Conservation (phyloP, 1,140 invertebrate species). For the Zaprionus tsacasi region DNA sequence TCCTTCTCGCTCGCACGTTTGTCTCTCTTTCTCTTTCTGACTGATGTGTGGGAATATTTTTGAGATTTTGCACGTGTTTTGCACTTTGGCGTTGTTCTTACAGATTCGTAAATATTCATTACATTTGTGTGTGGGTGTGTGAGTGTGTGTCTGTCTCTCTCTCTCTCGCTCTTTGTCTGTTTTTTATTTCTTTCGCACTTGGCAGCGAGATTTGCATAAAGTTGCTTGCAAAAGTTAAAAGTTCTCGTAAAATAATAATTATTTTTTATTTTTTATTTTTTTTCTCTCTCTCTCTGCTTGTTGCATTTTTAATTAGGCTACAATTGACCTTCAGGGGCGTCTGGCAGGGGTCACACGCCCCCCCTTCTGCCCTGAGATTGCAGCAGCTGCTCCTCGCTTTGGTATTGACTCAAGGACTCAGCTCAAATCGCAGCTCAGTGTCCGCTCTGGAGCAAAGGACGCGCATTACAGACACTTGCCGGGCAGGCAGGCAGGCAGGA, state of each 20-base stretch:
- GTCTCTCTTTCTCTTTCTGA: neutral
- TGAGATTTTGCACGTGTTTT: constrained; percentile 70
- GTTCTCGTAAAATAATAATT: constrained; percentile 32
- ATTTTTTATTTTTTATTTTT: constrained; percentile 40
- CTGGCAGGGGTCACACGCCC: neutral
- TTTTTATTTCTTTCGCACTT: neutral
- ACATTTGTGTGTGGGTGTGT: constrained; percentile 57
- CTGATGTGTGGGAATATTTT: constrained; percentile 64
- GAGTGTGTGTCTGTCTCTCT: constrained; percentile 30
- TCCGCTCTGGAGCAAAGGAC: constrained; percentile 44
- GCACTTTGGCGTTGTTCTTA: constrained; percentile 37
- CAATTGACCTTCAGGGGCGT: constrained; percentile 57
- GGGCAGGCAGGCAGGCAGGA: neutral
- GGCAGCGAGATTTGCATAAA: constrained; percentile 72
- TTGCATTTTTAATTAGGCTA: constrained; percentile 72
- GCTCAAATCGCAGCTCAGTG: constrained; percentile 61
- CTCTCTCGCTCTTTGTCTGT: neutral
- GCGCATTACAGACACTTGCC: constrained; percentile 48
- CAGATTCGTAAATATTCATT: constrained; percentile 78
- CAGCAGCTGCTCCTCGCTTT: constrained; percentile 55
- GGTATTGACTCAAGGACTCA: constrained; percentile 47
- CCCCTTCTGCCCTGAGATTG: constrained; percentile 38
- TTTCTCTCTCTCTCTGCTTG: constrained; percentile 13
- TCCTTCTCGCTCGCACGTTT: neutral
- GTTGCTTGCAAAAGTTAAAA: constrained; percentile 55